Percentiles rank a stretch among this genome's conserved stretches.
Conservation (phyloP, 1,140 invertebrate genomes). For the Caenorhabditis tropicalis region DNA sequence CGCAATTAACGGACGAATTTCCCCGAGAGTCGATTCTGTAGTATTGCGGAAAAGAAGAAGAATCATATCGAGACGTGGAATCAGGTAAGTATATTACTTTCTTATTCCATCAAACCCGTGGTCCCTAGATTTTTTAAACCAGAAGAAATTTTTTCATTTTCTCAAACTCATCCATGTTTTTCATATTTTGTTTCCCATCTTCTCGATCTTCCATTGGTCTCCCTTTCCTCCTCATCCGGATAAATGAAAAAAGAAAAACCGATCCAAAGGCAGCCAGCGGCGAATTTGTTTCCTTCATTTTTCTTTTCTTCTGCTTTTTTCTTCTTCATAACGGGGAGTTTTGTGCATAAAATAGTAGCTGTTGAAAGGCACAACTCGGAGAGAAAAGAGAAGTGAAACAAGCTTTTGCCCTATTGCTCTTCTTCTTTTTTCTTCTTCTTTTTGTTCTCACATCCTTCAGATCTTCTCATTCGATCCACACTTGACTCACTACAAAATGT, state of each 20-base stretch:
- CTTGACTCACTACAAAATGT: background rate
- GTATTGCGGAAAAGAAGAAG: background rate
- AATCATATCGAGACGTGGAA: background rate
- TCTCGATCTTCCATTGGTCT: background rate
- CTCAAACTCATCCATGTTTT: background rate
- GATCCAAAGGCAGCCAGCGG: slow-evolving; percentile 21
- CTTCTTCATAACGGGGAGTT: slow-evolving; percentile 27
- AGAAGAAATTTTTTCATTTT: too few relatives aligned
- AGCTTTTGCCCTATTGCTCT: slow-evolving; percentile 30
- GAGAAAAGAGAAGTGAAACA: background rate
- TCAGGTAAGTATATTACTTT: slow-evolving; percentile 4
- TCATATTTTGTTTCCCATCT: background rate
- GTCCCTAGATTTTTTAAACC: too few relatives aligned
- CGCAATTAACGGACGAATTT: background rate
- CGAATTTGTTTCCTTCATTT: slow-evolving; percentile 29
- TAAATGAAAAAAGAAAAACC: slow-evolving; percentile 34
- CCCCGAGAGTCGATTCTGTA: background rate
- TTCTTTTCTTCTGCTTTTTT: background rate
- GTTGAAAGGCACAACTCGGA: slow-evolving; percentile 37
- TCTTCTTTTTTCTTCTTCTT: slow-evolving; percentile 1
- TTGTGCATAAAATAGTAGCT: slow-evolving; percentile 42
- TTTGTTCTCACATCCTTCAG: background rate
- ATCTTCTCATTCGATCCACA: background rate
- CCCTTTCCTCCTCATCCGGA: slow-evolving; percentile 1
- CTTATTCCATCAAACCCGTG: too few relatives aligned